These are phyloP conservation scores for Varecia variegata DNA, from an alignment of 2,797 vertebrate genomes.

Conservation along the genomic window DNA sequence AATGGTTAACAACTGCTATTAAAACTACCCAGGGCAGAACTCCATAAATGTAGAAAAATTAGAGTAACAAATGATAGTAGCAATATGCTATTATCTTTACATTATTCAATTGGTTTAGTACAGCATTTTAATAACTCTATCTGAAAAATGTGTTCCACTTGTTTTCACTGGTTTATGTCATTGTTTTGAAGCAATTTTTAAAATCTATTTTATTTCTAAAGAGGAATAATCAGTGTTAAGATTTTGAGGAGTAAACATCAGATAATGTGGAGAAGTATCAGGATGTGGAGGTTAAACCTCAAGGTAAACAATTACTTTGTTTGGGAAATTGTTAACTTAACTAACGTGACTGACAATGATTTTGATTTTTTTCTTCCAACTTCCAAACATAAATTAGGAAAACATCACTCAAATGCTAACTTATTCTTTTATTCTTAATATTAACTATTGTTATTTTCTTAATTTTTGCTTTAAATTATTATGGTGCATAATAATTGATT, in stretches of 20 bases:
- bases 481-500: not conserved
- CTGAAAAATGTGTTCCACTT: not conserved
- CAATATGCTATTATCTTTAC: constrained; percentile 45
- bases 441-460: not conserved
- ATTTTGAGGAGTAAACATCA: not conserved
- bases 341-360: not conserved
- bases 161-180: not conserved
- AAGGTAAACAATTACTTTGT: not conserved
- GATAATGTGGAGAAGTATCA: not conserved
- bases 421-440: not conserved
- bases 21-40: constrained; percentile 36
- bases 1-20: constrained; percentile 56
- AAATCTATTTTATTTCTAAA: not conserved
- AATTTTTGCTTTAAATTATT: not conserved
- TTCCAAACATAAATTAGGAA: not conserved
- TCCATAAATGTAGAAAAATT: constrained; percentile 58
- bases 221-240: not conserved
- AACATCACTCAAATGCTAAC: not conserved
- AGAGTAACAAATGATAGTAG: constrained; percentile 59
- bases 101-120: constrained; percentile 53
- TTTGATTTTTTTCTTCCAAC: not conserved
- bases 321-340: not conserved
- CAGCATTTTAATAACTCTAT: constrained; percentile 22
- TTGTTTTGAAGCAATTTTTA: not conserved
- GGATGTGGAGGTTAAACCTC: not conserved